These are phyloP conservation scores for Sitta europaea DNA, from an alignment of 2,113 vertebrate genomes.

Conservation along the genomic window DNA sequence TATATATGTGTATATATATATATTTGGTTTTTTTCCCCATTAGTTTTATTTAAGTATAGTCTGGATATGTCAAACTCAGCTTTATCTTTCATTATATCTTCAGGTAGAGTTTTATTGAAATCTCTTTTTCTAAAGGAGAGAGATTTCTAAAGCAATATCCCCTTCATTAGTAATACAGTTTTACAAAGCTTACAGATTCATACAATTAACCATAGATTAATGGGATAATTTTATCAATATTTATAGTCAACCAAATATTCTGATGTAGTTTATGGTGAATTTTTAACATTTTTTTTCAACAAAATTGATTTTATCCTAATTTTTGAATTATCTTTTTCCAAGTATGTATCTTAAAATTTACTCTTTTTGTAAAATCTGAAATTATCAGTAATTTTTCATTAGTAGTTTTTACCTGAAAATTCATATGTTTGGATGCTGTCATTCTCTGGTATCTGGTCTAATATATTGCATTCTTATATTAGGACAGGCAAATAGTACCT, in stretches of 20 bases:
- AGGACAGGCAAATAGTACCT: neutral
- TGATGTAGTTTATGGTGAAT: neutral
- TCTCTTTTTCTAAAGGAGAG: too few relatives aligned
- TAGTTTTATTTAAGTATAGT: neutral
- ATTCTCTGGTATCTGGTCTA: neutral
- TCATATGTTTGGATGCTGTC: neutral
- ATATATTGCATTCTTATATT: neutral
- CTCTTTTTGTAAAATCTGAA: neutral
- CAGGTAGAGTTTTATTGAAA: neutral
- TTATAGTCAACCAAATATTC: neutral
- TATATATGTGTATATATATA: neutral
- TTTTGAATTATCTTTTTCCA: neutral
- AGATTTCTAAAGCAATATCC: neutral
- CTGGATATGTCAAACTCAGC: neutral
- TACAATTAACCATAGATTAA: neutral
- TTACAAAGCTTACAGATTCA: neutral
- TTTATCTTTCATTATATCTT: neutral
- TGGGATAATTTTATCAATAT: neutral
- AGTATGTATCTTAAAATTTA: neutral
- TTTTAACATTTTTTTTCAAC: neutral
- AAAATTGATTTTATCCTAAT: neutral
- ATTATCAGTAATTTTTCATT: neutral
- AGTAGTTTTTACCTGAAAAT: neutral
- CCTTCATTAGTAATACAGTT: neutral
- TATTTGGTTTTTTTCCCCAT: too few relatives aligned